Base-by-base conservation (phyloP, 2,888 invertebrate species). In the Melanostoma mellinum region DNA sequence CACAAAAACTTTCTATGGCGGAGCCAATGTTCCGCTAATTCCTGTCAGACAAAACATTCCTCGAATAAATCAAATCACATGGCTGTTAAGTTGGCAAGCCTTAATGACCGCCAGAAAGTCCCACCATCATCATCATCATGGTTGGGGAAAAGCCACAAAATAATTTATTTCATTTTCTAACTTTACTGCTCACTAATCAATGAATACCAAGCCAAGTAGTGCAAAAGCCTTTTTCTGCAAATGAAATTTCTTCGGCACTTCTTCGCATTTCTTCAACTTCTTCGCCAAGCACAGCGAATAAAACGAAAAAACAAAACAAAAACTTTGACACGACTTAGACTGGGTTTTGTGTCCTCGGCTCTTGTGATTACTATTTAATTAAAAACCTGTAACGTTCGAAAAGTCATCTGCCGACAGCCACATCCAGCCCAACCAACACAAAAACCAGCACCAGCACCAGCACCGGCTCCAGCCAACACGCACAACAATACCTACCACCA, bases 361-460 rank as follows among this genome's bases (percentile, higher is more conserved):
- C 53, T 50, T 56, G 52, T 82, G 63, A 78, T 78, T 78, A 78
- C 73, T 82, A 73, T 82, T 84, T 84, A 84, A 84, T 84, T 84
- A 84, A 84, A 84, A 78, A 84, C 71, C 69, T 71, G 69, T 79
- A 84, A 69, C 65, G 60, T 71, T 79, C 74, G 74, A 48, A 74
- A 74, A 84, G 84, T 75, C 84, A 79, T 75, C 74, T 79, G 79
- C 60, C 74, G 63, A 56, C 65, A 71, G 75, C 42, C 40, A 36
- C 63, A 38, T 61, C 48, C 58, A 42, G 36, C 63, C 56, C 38
- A 36, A 40, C 20, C 20, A 20, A 20, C 20, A 20, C 20, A 50
- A 58, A 63, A 40, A 60, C 20, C 33, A 40, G 53, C 44, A 33
- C 48, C 35, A 38, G 65, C 32, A 33, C 9, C 20, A 20, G 38